Percentiles rank a stretch among this genome's conserved stretches.
Conservation (phyloP, 1,140 invertebrate species). For the Diabrotica virgifera region DNA sequence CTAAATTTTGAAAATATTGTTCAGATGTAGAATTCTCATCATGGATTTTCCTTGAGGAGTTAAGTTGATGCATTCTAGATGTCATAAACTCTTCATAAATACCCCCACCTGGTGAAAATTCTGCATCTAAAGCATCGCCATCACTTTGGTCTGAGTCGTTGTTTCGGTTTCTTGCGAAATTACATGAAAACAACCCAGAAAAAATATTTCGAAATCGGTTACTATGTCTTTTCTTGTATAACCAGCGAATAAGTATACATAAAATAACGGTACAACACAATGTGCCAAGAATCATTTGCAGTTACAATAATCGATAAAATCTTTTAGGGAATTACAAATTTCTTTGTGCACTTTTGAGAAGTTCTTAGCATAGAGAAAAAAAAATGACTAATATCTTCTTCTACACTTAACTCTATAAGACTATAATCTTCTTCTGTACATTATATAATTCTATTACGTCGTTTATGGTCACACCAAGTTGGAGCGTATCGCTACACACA, state of each 20-base stretch:
- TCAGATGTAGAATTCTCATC: not conserved
- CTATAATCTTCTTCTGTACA: conserved; percentile 34
- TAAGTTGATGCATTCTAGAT: conserved; percentile 16
- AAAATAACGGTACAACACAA: conserved; percentile 1
- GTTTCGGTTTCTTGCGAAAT: conserved; percentile 23
- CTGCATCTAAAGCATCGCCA: conserved; percentile 14
- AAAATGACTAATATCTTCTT: conserved; percentile 31
- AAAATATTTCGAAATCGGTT: not conserved
- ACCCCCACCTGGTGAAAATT: conserved; percentile 23
- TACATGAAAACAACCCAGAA: conserved; percentile 1
- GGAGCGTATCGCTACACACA: too few relatives aligned
- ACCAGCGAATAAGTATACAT: conserved; percentile 11
- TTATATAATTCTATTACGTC: conserved; percentile 23
- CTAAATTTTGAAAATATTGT: conserved; percentile 9
- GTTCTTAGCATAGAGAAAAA: conserved; percentile 19
- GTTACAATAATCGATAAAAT: conserved; percentile 27
- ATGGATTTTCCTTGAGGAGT: not conserved
- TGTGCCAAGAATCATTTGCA: not conserved
- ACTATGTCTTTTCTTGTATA: conserved; percentile 1
- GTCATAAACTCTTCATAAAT: conserved; percentile 23
- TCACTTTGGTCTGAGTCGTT: not conserved
- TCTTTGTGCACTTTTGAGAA: conserved; percentile 26
- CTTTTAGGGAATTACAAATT: conserved; percentile 24
- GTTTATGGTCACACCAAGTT: too few relatives aligned
- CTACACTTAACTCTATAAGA: too few relatives aligned